Evolutionary conservation across 2,113 vertebrate species (phyloP).

Genomic region (Prunella fulvescens): DNA sequence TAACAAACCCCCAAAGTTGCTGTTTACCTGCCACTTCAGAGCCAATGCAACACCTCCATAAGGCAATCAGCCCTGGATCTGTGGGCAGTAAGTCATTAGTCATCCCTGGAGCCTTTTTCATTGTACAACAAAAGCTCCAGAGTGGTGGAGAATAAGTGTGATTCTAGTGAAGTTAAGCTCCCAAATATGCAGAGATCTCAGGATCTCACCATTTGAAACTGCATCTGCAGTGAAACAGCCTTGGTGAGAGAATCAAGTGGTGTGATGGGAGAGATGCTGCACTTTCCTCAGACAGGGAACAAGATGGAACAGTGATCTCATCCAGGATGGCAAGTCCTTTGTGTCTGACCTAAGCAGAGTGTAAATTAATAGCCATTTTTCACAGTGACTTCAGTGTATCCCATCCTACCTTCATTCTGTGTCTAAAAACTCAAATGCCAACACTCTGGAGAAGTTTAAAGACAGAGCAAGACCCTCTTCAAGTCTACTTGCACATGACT

Average conservation of each 20-base stretch:
- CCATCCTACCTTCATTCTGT: not conserved
- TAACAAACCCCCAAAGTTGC: accelerated
- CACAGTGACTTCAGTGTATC: not conserved
- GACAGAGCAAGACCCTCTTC: not conserved
- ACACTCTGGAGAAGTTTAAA: not conserved
- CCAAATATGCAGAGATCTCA: not conserved
- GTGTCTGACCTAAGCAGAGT: not conserved
- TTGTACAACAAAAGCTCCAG: not conserved
- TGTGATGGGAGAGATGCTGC: not conserved
- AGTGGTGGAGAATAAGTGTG: not conserved
- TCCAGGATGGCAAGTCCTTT: not conserved
- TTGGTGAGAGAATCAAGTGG: not conserved
- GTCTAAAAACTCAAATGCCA: not conserved
- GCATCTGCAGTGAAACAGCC: not conserved
- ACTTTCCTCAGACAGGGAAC: not conserved
- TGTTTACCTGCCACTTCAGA: not conserved
- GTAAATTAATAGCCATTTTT: not conserved
- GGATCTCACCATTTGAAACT: not conserved
- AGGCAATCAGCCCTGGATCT: not conserved
- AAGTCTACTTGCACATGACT: not conserved
- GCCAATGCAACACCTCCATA: not conserved
- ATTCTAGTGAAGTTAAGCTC: not conserved
- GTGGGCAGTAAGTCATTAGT: not conserved
- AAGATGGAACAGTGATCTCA: not conserved
- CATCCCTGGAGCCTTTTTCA: not conserved